Evolutionary conservation across 2,888 invertebrate genomes (phyloP), one percentile per base, ranked within the genome.

Genomic region (Aphodius granarius): DNA sequence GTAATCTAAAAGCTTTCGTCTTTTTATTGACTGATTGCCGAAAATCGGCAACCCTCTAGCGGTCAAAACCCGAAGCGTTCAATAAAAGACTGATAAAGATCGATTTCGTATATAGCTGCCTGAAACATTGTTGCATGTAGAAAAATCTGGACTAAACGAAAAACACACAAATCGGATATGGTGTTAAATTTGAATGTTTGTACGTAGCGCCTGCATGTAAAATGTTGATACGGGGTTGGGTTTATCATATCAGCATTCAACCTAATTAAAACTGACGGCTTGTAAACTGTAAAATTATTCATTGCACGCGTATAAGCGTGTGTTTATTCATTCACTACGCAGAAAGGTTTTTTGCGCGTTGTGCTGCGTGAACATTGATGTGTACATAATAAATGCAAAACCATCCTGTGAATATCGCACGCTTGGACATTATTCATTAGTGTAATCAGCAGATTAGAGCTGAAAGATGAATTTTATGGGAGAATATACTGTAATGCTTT

Each of bases 221-320:
- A 68, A 5, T 21, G 68, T 68, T 68, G 43, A 43, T 43, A 68
- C 18, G 3, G 13, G 68, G 0, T n/a, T 0, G 43, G 13, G 43
- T 43, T 21, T 68, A 68, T 68, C 68, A 18, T 19, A 20, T 68
- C 6, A 16, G 19, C 65, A 65, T 65, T 65, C 65, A 16, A 65
- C 65, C 6, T 65, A 65, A 68, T 68, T 68, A 68, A 68, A 68
- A 68, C 21, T 19, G 68, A 68, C 68, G 22, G 68, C 19, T 65
- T 65, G 65, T 65, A 65, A 65, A 65, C 65, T 65, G 65, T 65
- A 65, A 65, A 65, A 65, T 65, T 65, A 65, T 65, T 65, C 65
- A 15, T 65, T 65, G 65, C 65, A 65, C 65, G 65, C 65, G 16
- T 65, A 19, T 6, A n/a, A n/a, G 65, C 1, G 15, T 18, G 19